These are phyloP conservation scores for Bergia puertoricense DNA, from an alignment of 92 coral and sea anemone genomes.

Conservation along the genomic window DNA sequence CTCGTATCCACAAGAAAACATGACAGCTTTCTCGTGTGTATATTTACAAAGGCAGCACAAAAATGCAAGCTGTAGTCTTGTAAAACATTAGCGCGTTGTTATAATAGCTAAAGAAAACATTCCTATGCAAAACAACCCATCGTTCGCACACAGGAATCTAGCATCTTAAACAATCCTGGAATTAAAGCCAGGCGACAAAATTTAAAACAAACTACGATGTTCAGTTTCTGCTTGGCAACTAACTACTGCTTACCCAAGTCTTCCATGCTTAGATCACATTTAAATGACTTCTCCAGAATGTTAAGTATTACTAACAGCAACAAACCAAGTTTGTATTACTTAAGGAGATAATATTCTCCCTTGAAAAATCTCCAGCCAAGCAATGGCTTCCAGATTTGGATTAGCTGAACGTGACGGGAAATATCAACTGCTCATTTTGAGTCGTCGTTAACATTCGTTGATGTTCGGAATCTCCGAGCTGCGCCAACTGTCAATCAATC, in stretches of 20 bases:
- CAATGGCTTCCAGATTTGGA: conserved; percentile 23
- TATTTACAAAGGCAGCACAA: conserved; percentile 41
- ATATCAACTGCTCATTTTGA: conserved; percentile 41
- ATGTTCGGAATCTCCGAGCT: conserved; percentile 53
- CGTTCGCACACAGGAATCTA: conserved; percentile 11
- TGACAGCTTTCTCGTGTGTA: conserved; percentile 35
- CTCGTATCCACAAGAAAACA: conserved; percentile 6
- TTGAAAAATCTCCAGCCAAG: background rate
- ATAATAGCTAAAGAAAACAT: conserved; percentile 39
- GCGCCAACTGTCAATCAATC: conserved; percentile 65
- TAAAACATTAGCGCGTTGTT: conserved; percentile 42
- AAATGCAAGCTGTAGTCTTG: conserved; percentile 32
- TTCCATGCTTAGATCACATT: conserved; percentile 62
- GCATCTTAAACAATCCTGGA: conserved; percentile 8
- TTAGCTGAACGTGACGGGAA: conserved; percentile 39
- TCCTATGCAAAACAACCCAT: conserved; percentile 24
- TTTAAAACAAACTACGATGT: background rate
- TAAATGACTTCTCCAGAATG: conserved; percentile 47
- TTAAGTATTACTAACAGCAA: background rate
- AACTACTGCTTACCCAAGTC: conserved; percentile 70
- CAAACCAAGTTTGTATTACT: background rate
- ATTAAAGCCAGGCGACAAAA: background rate
- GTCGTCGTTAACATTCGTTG: conserved; percentile 70
- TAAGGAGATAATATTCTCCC: background rate
- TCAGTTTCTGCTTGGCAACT: background rate